Percentiles rank a stretch among this genome's conserved stretches.
These are phyloP conservation scores for Lagorchestes hirsutus DNA, from an alignment of 2,797 vertebrate genomes.

Conservation along the genomic window DNA sequence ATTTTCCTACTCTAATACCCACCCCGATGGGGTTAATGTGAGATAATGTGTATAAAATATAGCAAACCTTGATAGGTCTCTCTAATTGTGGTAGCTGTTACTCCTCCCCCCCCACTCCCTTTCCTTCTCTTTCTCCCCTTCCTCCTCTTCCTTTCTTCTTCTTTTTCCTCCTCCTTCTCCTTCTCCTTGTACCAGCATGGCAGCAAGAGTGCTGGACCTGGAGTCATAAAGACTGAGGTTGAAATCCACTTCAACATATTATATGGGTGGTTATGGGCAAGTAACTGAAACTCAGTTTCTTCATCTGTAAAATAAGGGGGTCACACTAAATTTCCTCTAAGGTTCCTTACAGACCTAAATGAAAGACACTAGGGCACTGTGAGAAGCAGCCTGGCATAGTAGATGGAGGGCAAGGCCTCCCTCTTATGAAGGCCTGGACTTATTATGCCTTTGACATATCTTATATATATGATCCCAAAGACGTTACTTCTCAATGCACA, in stretches of 20 bases:
- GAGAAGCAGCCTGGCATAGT: background rate
- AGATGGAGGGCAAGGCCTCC: background rate
- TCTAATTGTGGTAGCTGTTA: no score
- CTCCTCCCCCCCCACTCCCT: no score
- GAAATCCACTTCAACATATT: background rate
- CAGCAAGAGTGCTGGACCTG: background rate
- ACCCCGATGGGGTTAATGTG: background rate
- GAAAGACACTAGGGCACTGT: background rate
- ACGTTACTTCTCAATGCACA: background rate
- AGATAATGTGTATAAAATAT: background rate
- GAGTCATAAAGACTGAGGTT: background rate
- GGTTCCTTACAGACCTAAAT: background rate
- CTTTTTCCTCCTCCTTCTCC: background rate
- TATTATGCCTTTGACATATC: background rate
- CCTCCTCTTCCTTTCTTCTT: background rate
- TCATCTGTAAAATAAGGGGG: background rate
- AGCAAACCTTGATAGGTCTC: no score
- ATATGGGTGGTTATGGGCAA: background rate
- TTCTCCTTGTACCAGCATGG: background rate
- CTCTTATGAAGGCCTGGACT: background rate
- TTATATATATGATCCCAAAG: background rate
- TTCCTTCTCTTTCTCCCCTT: no score
- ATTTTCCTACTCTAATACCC: background rate
- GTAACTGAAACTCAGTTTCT: background rate
- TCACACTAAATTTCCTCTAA: background rate